A percentile compares a stretch with the other conserved stretches of the same genome.
Conservation (phyloP, 2,113 vertebrate genomes). For the Malurus melanocephalus region DNA sequence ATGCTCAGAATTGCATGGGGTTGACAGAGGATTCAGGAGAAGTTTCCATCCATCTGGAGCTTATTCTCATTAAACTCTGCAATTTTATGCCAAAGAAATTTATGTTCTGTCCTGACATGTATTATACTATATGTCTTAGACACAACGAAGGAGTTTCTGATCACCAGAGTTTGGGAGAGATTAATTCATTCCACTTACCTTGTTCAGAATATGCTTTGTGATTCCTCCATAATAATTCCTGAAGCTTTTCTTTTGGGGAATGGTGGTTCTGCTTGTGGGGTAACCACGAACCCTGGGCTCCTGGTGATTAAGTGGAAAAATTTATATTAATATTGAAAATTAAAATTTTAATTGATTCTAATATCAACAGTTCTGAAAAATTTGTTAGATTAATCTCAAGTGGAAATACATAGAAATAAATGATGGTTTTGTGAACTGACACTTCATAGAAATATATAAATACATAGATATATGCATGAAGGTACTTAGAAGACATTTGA, state of each 20-base stretch:
- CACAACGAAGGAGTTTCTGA: conserved; percentile 46
- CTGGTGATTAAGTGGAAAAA: not conserved
- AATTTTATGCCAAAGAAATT: conserved; percentile 54
- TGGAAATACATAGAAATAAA: not conserved
- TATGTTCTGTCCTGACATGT: conserved; percentile 34
- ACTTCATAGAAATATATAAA: not conserved
- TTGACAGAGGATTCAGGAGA: conserved; percentile 41
- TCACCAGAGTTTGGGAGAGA: conserved; percentile 14
- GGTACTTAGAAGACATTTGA: not conserved
- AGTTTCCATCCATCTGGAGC: conserved; percentile 41
- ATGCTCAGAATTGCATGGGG: not conserved
- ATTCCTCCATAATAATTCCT: not conserved
- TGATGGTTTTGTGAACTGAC: not conserved
- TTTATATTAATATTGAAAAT: not conserved
- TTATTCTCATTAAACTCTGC: conserved; percentile 58
- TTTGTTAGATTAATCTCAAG: not conserved
- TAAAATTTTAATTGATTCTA: not conserved
- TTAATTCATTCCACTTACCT: conserved; percentile 23
- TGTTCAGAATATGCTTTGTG: not conserved
- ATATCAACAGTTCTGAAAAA: not conserved
- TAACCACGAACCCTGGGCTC: not conserved
- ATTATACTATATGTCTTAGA: not conserved
- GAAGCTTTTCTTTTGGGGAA: not conserved
- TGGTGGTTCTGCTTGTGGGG: not conserved
- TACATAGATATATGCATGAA: not conserved